These are phyloP conservation scores for Drosophila miranda DNA, from an alignment of 1,140 invertebrate genomes.

Conservation along the genomic window DNA sequence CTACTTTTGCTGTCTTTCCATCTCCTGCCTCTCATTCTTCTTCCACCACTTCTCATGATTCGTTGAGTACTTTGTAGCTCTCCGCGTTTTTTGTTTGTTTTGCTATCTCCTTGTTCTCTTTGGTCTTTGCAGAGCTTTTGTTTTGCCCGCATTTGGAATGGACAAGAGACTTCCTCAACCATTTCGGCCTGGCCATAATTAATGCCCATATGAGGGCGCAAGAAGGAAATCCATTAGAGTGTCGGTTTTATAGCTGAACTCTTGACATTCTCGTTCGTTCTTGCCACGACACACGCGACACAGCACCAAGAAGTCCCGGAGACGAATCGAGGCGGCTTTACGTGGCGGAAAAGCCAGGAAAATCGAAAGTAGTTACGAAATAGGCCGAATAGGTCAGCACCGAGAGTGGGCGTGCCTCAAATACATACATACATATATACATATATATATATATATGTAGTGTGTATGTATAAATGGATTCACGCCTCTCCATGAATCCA, in stretches of 20 bases:
- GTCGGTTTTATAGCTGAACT: conserved; percentile 35
- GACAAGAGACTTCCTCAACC: background rate
- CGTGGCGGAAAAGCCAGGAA: conserved; percentile 33
- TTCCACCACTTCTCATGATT: too few species aligned
- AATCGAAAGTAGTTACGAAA: conserved; percentile 51
- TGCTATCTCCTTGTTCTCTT: conserved; percentile 13
- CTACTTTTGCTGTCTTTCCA: too few species aligned
- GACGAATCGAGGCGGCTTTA: conserved; percentile 47
- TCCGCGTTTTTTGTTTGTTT: conserved; percentile 22
- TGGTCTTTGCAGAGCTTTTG: conserved; percentile 14
- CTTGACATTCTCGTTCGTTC: conserved; percentile 51
- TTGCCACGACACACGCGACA: conserved; percentile 20
- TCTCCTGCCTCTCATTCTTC: too few species aligned
- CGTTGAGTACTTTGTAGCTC: conserved; percentile 27
- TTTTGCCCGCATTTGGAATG: conserved; percentile 9
- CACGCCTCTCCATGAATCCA: conserved; percentile 60
- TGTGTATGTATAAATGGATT: conserved; percentile 28
- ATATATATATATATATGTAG: background rate
- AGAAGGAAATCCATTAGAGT: conserved; percentile 39
- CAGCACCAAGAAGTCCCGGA: conserved; percentile 9
- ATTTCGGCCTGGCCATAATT: conserved; percentile 36
- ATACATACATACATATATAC: conserved; percentile 1
- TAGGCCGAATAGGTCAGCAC: conserved; percentile 29
- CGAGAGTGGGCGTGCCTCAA: conserved; percentile 29
- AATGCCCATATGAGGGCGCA: conserved; percentile 22